A percentile compares a stretch with the other conserved stretches of the same genome.
phyloP scores from a whole-genome alignment of 2,797 vertebrate genomes.

The Coilia nasus region DNA sequence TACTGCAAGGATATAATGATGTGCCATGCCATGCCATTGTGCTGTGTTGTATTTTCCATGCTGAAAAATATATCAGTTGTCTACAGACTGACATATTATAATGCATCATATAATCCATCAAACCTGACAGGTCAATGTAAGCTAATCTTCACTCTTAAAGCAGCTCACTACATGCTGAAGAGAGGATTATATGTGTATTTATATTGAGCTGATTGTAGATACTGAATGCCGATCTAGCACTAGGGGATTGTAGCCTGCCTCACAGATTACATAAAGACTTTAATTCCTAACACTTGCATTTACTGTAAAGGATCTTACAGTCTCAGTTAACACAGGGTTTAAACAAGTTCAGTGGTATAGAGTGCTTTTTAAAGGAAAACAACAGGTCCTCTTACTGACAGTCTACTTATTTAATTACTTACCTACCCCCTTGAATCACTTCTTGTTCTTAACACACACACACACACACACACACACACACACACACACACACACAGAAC shows the following conservation, averaged over 20 bases:
- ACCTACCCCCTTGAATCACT: too few species aligned
- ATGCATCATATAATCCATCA: background rate
- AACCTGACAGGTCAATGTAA: constrained; percentile 6
- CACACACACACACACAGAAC: too few species aligned
- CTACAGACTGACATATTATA: background rate
- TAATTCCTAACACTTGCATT: constrained; percentile 20
- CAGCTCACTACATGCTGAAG: background rate
- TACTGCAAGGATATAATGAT: background rate
- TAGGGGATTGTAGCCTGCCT: background rate
- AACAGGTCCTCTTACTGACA: constrained; percentile 4
- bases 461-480: too few species aligned
- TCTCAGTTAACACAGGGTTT: constrained; percentile 45
- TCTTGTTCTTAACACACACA: too few species aligned
- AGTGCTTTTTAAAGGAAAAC: background rate
- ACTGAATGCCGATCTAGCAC: background rate
- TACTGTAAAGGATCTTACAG: constrained; percentile 38
- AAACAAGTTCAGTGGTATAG: background rate
- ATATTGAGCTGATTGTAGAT: constrained; percentile 20
- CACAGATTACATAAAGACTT: constrained; percentile 44
- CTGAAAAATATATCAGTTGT: background rate
- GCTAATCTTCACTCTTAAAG: background rate
- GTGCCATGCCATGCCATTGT: background rate
- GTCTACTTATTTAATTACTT: too few species aligned
- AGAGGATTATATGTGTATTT: background rate
- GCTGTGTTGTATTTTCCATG: background rate